Base-by-base conservation (phyloP, 2,797 vertebrate genomes). In the Eremophila alpestris region DNA sequence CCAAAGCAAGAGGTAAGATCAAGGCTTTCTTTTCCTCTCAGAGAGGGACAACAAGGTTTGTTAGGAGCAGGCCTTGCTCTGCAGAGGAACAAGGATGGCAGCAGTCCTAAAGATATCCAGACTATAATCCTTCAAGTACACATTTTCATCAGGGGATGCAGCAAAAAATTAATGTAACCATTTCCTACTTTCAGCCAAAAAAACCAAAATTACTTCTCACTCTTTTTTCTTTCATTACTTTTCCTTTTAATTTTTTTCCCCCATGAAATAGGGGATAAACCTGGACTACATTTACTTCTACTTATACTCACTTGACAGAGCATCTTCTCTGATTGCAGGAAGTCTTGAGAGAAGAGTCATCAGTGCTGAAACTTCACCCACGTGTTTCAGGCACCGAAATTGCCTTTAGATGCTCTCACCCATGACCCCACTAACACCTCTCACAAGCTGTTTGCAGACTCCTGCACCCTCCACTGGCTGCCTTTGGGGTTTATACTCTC, bases 61-160 rank as follows among this genome's bases (percentile, higher is more conserved):
- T 23, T 14, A 65, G 10, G 9, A 2, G 3, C 40, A 32, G 27
- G 8, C 5, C 22, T 51, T 77, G 17, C 49, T 46, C 48, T 41
- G 12, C 41, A 77, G 18, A 52, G 24, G 55, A 69, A 43, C 2
- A 75, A 20, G 36, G 8, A 36, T 34, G 19, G 26, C 19, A 67
- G 45, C n/a, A 64, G 30, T 43, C 7, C 51, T 26, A 11, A 30
- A 12, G 48, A 22, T 43, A 59, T 7, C 8, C 52, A 80, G 36
- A 20, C 13, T 45, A 5, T 12, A 41, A 54, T 18, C 26, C 11
- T n/a, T 13, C 20, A 15, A 70, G 14, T 6, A 63, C 0, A 1
- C 7, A 45, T 30, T 74, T 77, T 56, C 32, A 24, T 17, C 30
- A 27, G 13, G 8, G 16, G 13, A 13, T 23, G 49, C 7, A 78